A percentile compares a stretch with the other conserved stretches of the same genome.
These are phyloP conservation scores for Aphidoletes aphidimyza DNA, from an alignment of 2,888 invertebrate genomes.

Conservation along the genomic window DNA sequence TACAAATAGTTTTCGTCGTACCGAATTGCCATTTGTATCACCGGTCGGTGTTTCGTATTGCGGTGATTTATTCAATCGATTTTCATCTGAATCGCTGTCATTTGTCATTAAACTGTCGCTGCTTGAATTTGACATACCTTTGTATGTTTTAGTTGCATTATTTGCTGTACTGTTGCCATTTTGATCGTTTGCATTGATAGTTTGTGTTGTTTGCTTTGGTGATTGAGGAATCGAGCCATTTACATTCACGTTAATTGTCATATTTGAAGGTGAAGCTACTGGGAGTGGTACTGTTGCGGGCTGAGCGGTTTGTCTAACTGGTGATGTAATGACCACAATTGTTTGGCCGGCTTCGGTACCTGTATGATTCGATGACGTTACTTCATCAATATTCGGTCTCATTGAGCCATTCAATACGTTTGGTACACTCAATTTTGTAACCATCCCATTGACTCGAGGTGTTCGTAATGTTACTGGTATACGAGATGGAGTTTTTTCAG, in stretches of 20 bases:
- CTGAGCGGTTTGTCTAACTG: neutral
- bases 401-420: no score
- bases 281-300: neutral
- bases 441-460: no score
- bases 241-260: neutral
- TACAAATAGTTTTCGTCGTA: neutral
- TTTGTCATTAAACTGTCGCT: neutral
- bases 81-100: slow-evolving; percentile 23
- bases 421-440: no score
- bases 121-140: neutral
- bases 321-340: neutral
- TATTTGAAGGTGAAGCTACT: neutral
- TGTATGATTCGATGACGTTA: neutral
- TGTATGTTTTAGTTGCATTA: neutral
- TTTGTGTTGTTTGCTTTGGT: neutral
- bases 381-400: neutral
- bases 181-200: neutral
- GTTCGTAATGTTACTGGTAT: neutral
- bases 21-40: neutral
- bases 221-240: neutral
- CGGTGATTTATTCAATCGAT: neutral
- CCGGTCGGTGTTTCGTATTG: neutral
- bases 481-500: neutral
- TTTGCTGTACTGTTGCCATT: neutral
- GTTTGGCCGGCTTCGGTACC: neutral